Evolutionary conservation across 2,797 vertebrate species (phyloP), one percentile per base, ranked within the genome.

Genomic region (Lemur catta): DNA sequence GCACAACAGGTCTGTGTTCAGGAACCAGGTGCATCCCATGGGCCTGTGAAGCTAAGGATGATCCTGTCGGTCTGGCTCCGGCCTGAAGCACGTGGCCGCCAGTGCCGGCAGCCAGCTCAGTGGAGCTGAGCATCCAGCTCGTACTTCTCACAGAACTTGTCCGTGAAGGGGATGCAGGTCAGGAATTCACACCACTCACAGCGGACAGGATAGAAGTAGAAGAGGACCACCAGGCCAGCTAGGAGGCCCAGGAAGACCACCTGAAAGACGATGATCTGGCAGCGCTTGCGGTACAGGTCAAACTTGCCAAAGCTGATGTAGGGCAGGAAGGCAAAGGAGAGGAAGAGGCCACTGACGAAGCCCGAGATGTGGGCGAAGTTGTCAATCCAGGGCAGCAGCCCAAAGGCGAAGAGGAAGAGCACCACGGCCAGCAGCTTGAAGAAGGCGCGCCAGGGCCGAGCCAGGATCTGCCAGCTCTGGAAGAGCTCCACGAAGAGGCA

Each of bases 121-220:
- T 99, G 99, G 94, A 99, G 99, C 98, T 99, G 99, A 28, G 99
- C 99, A 0, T 99, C 99, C 98, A 99, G 99, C 98, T 99, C 99
- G 0, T 99, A 99, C 98, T 99, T 99, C 98, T 99, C 99, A 7
- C 99, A 99, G 99, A 99, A 99, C 96, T 99, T 99, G 99, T 99
- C 99, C 14, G 99, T 99, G 99, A 99, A 99, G 63, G 99, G 99
- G 98, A 99, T 99, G 98, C 99, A 99, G 72, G 99, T 99, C 97
- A 99, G 99, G 98, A 99, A 98, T 98, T 99, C 99, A 0, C 99
- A 99, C 99, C 99, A 99, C 87, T 99, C 99, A 0, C 99, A 99
- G 98, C 99, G 99, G 97, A 99, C 99, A 10, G 99, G 99, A 97
- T 99, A 99, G 98, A 99, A 99, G 55, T 99, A 99, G 98, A 99